Evolutionary conservation across 2,888 invertebrate genomes (phyloP).

Genomic region (Hydrotaea diabolus): DNA sequence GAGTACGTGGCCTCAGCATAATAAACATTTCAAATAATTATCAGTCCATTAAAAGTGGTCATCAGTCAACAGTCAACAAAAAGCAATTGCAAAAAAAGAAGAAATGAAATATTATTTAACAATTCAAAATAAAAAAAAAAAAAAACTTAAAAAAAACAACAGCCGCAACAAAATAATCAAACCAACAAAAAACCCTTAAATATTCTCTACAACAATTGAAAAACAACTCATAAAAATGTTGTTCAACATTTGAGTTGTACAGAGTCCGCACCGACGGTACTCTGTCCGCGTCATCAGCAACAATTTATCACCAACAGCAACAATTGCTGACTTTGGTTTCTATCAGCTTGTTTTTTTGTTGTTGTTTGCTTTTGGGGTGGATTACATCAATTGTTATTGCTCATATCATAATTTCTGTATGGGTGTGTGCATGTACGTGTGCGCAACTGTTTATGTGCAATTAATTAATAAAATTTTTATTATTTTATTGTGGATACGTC

Average conservation of each 20-base stretch:
- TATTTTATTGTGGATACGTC: background rate
- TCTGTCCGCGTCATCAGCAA: constrained; percentile 3
- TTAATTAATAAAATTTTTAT: constrained; percentile 29
- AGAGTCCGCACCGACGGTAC: background rate
- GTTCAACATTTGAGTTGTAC: background rate
- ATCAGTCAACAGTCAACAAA: background rate
- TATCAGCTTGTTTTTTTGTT: background rate
- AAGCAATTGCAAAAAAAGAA: background rate
- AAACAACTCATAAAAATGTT: constrained; percentile 24
- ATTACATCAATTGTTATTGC: background rate
- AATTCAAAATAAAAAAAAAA: background rate
- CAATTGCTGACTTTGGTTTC: background rate
- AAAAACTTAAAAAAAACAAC: background rate
- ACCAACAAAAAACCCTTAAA: background rate
- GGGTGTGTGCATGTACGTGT: background rate
- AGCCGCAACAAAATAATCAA: background rate
- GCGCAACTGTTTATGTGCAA: background rate
- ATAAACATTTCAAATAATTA: constrained; percentile 43
- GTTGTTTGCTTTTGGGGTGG: too few species aligned
- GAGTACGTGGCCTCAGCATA: background rate
- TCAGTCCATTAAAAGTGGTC: constrained; percentile 59
- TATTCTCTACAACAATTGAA: constrained; percentile 17
- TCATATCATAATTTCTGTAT: background rate
- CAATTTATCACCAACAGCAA: constrained; percentile 26
- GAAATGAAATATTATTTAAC: constrained; percentile 36